Evolutionary conservation across 2,888 invertebrate species (phyloP).

Genomic region (Ichneumoninae sp.): DNA sequence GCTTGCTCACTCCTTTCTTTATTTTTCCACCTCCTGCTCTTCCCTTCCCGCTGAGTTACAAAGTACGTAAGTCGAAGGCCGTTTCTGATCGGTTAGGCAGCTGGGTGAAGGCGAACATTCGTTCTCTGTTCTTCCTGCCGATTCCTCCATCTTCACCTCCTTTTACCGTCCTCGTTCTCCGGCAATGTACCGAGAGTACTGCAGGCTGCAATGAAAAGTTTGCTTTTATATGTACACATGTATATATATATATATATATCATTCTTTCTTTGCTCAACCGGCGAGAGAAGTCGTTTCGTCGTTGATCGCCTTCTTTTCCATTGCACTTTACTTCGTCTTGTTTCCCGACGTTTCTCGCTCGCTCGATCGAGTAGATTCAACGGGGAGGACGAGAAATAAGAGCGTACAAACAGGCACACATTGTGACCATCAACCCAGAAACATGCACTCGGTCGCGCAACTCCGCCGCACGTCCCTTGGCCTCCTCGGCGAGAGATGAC

Average conservation of each 20-base stretch:
- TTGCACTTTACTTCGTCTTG: constrained; percentile 34
- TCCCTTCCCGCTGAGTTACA: constrained; percentile 6
- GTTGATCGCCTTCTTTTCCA: constrained; percentile 28
- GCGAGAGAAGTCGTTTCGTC: constrained; percentile 19
- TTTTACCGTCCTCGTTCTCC: constrained; percentile 53
- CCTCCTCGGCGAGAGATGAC: constrained; percentile 58
- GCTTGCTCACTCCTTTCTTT: constrained; percentile 38
- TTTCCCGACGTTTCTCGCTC: constrained; percentile 33
- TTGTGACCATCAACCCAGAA: constrained; percentile 24
- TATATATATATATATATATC: background rate
- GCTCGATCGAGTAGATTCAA: constrained; percentile 16
- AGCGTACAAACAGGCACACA: constrained; percentile 16
- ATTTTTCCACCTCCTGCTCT: constrained; percentile 32
- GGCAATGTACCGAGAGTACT: constrained; percentile 60
- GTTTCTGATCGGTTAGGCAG: constrained; percentile 79
- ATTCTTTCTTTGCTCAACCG: constrained; percentile 20
- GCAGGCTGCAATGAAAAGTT: constrained; percentile 38
- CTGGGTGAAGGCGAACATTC: constrained; percentile 75
- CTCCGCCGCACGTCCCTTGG: constrained; percentile 35
- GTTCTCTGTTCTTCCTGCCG: constrained; percentile 51
- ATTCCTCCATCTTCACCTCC: constrained; percentile 46
- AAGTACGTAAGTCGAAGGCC: constrained; percentile 71
- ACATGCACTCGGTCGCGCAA: constrained; percentile 27
- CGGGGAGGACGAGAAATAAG: constrained; percentile 12
- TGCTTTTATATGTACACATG: background rate